These are phyloP conservation scores for Blastobasis lacticolella DNA, from an alignment of 2,888 invertebrate genomes.

Conservation along the genomic window DNA sequence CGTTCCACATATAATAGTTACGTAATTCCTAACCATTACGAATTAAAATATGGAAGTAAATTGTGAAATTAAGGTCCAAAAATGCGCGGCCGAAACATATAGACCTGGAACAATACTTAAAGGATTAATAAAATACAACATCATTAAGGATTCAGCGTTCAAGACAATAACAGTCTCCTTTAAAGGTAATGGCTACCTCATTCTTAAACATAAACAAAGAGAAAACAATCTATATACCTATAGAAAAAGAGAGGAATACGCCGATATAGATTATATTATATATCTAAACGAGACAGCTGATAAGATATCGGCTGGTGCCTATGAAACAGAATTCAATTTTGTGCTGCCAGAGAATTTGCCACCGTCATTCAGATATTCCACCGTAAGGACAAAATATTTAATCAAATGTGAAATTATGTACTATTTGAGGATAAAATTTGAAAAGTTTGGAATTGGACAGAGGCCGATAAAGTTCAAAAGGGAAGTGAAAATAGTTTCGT, in stretches of 20 bases:
- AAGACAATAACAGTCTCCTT: conserved; percentile 13
- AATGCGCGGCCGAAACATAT: conserved; percentile 6
- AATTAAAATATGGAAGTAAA: conserved; percentile 10
- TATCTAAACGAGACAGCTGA: conserved; percentile 7
- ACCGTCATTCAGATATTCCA: conserved; percentile 7
- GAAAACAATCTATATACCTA: conserved; percentile 5
- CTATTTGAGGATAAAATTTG: conserved; percentile 12
- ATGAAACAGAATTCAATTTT: conserved; percentile 15
- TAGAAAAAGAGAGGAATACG: conserved; percentile 7
- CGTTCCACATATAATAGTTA: too few relatives aligned
- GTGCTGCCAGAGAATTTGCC: conserved; percentile 13
- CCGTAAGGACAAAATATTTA: conserved; percentile 1
- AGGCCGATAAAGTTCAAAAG: conserved; percentile 7
- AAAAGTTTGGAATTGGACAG: conserved; percentile 4
- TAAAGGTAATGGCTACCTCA: conserved; percentile 12
- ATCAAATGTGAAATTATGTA: conserved; percentile 12
- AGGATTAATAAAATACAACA: conserved; percentile 12
- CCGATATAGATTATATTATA: conserved; percentile 11
- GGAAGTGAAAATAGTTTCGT: conserved; percentile 7
- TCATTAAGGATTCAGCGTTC: conserved; percentile 9
- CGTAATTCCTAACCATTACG: too few relatives aligned
- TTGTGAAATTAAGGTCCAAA: conserved; percentile 13
- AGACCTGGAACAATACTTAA: conserved; percentile 10
- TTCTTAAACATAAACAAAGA: conserved; percentile 7
- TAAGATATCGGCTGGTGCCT: conserved; percentile 5